Evolutionary conservation across 2,797 vertebrate genomes (phyloP), one percentile per base, ranked within the genome.

Genomic region (Neoniphon sammara): DNA sequence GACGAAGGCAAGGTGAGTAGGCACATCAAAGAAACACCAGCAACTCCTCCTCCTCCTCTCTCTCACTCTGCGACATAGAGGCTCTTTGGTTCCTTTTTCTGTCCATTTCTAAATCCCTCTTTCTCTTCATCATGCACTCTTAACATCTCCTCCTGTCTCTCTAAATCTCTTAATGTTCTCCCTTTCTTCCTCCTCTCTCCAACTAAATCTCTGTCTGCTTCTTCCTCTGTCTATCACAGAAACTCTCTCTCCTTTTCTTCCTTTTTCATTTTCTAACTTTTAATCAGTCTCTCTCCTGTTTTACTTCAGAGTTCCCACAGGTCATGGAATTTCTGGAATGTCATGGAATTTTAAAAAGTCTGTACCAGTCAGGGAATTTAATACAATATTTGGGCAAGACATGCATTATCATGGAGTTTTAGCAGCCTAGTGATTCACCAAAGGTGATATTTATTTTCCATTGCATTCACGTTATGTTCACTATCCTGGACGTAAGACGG

Each of bases 1-100:
- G 98, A 99, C 66, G 98, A 99, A 92, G 97, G 97, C 74, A 98
- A 98, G 95, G 98, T 99, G 92, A 96, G 96, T 93, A 87, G 64
- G 30, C 20, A 46, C 42, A 80, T 67, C 34, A 85, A 76, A 80
- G 10, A 50, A 63, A 54, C 42, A 60, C 27, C 57, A 31, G 20
- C 3, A 59, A 27, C 63, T 66, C 44, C 31, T 47, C 42, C 44
- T 4, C 52, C 5, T 11, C 30, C 27, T 42, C 10, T 12, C 39
- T 12, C 39, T 42, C 5, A 27, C 9, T 52, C 31, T 63, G 21
- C 10, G 60, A 44, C 47, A 63, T 18, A 18, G 20, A 63, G 31
- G 15, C 36, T 56, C 11, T n/a, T 5, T 62, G 8, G 5, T 20
- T 59, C 69, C 23, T 18, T 11, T 49, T 20, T 23, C 66, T 50